These are phyloP conservation scores for Antigone vipio DNA, from an alignment of 2,113 vertebrate genomes.

Conservation along the genomic window DNA sequence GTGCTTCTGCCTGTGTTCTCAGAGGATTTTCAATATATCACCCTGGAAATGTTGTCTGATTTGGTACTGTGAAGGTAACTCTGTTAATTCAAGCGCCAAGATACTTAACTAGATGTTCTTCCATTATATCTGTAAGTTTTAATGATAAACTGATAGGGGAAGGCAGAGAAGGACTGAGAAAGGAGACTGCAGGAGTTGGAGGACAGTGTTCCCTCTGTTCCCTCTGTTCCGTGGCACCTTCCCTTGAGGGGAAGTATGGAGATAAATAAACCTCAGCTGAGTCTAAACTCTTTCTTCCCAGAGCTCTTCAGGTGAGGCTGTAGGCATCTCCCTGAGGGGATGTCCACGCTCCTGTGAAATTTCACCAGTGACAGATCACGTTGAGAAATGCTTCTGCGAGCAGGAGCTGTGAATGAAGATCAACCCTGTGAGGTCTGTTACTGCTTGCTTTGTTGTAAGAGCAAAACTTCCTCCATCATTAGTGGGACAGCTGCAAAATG, in stretches of 20 bases:
- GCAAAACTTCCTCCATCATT: not conserved
- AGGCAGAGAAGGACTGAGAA: not conserved
- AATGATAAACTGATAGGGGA: not conserved
- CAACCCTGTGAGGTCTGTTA: not conserved
- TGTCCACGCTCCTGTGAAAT: not conserved
- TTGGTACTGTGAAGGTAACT: not conserved
- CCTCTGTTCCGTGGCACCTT: not conserved
- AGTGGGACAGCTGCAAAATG: not conserved
- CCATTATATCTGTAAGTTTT: not conserved
- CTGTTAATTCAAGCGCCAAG: not conserved
- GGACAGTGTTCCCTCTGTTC: not conserved
- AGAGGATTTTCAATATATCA: not conserved
- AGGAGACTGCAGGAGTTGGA: not conserved
- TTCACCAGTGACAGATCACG: not conserved
- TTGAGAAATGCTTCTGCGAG: not conserved
- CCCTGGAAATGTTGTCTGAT: not conserved
- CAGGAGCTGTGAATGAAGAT: not conserved
- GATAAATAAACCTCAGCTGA: not conserved
- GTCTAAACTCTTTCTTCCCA: not conserved
- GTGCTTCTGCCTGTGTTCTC: conserved; percentile 2
- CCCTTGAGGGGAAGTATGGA: not conserved
- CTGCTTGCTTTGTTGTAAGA: not conserved
- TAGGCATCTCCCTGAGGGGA: not conserved
- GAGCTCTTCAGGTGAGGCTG: not conserved
- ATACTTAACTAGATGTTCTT: not conserved